Base-by-base conservation (phyloP, 2,888 invertebrate genomes). In the Amiota minor region DNA sequence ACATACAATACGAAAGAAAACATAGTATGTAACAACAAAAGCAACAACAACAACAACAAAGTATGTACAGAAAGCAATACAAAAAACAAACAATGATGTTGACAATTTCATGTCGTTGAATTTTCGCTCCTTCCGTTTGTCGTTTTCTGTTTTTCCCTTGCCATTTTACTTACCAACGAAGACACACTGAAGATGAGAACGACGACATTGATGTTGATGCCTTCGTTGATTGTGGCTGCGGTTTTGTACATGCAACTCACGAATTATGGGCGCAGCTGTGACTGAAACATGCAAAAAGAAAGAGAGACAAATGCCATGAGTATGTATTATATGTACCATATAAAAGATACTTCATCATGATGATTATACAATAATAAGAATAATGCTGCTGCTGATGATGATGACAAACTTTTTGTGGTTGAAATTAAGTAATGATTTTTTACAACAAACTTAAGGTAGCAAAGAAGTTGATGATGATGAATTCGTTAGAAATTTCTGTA, bases 71-170 rank as follows among this genome's bases (percentile, higher is more conserved):
- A 23, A 23, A 2, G 23, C 23, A 23, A 23, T 23, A 23, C 23
- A 23, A 23, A 23, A 35, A 35, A 20, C 55, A 35, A 23, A 55
- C 55, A 61, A 61, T 62, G 9, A 76, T 80, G 81, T 80, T 81
- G 80, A 81, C 84, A 81, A 78, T 80, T 80, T 80, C 79, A 80
- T 78, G 83, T 77, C 79, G 70, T 73, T 72, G 61, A 69, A 68
- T 71, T 53, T 50, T n/a, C 1, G 18, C 56, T 14, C 18, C 18
- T 59, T 59, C 20, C 18, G 16, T n/a, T 9, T 59, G 56, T 20
- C 49, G 14, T 62, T 46, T 62, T 61, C 75, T 76, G 79, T 78
- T 79, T 79, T 81, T 76, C 74, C 74, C 79, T 76, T 77, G 79
- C 77, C 74, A 72, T n/a, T n/a, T n/a, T n/a, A n/a, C 9, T 53